Conservation (phyloP, 2,797 vertebrate genomes). For the Selene dorsalis region DNA sequence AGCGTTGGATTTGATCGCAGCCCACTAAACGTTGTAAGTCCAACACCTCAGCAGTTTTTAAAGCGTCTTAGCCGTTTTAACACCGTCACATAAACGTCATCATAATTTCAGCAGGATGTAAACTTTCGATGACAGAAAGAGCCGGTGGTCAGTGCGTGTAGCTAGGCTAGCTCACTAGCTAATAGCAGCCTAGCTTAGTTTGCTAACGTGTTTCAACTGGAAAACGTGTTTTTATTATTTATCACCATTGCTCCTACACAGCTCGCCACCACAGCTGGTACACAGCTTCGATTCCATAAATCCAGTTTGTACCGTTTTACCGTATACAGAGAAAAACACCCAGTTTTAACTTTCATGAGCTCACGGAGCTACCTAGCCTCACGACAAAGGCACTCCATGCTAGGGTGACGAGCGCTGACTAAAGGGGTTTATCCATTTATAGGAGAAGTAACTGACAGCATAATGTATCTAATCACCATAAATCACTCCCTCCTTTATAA, state of each 20-base stretch:
- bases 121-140: slow-evolving; percentile 42
- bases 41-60: accelerated
- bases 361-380: slow-evolving; percentile 14
- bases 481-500: no score
- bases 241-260: neutral
- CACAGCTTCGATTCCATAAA: accelerated
- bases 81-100: neutral
- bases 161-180: slow-evolving; percentile 57
- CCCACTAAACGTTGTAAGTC: slow-evolving; percentile 56
- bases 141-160: slow-evolving; percentile 24
- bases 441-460: neutral
- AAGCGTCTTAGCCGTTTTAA: no score
- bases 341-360: slow-evolving; percentile 31
- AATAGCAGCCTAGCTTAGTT: slow-evolving; percentile 44
- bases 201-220: slow-evolving; percentile 15
- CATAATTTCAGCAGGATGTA: neutral
- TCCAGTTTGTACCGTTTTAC: accelerated
- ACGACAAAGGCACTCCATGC: slow-evolving; percentile 58
- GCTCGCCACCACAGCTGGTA: neutral
- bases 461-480: neutral
- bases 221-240: neutral
- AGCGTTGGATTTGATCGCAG: slow-evolving; percentile 34
- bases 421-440: neutral
- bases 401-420: slow-evolving; percentile 10
- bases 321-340: accelerated